phyloP scores from a whole-genome alignment of 2,888 invertebrate species.

The Lasioglossum leucozonium region DNA sequence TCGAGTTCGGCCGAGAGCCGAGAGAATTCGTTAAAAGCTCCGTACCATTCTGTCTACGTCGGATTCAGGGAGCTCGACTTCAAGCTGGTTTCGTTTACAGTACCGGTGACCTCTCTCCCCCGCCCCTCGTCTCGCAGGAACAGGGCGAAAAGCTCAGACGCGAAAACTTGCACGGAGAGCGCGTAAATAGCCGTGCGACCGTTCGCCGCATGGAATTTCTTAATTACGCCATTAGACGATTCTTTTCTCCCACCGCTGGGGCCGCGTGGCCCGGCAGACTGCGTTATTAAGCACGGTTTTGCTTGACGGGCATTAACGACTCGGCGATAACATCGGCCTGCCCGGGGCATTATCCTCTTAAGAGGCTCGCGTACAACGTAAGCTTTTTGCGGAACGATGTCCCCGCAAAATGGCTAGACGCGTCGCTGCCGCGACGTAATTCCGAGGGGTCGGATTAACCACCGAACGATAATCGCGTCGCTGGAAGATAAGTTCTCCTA shows the following conservation, averaged over 20 bases:
- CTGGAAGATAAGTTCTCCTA: not conserved
- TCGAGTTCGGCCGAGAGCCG: not conserved
- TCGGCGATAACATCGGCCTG: constrained; percentile 33
- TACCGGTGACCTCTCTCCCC: constrained; percentile 25
- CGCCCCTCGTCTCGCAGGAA: not conserved
- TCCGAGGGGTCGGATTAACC: not conserved
- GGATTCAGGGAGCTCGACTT: constrained; percentile 42
- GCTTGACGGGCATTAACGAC: constrained; percentile 48
- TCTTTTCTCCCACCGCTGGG: constrained; percentile 37
- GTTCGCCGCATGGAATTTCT: constrained; percentile 50
- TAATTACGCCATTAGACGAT: constrained; percentile 66
- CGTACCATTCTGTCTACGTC: not conserved
- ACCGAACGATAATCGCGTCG: not conserved
- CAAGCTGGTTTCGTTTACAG: constrained; percentile 46
- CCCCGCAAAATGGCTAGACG: not conserved
- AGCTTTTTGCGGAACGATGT: constrained; percentile 6
- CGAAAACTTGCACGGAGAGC: constrained; percentile 57
- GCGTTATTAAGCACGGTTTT: constrained; percentile 48
- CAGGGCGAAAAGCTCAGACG: constrained; percentile 37
- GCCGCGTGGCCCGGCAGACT: constrained; percentile 19
- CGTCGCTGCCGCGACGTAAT: not conserved
- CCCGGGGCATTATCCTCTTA: constrained; percentile 27
- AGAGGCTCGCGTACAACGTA: not conserved
- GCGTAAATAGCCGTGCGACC: constrained; percentile 37
- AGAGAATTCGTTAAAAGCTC: constrained; percentile 16